Conservation (phyloP, 1,140 invertebrate species). For the Zaprionus capensis region DNA sequence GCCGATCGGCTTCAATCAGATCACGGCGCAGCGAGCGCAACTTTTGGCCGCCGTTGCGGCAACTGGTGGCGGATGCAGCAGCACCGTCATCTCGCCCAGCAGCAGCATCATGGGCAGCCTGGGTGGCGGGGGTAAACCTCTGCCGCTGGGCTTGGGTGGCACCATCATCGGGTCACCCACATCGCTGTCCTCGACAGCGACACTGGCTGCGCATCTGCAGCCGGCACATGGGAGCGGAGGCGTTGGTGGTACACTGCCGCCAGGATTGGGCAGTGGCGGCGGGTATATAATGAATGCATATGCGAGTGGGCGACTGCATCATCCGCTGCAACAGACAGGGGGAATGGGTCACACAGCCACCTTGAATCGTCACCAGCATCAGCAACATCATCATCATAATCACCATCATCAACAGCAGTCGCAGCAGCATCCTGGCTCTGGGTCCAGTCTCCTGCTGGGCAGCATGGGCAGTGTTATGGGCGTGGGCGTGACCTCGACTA, state of each 20-base stretch:
- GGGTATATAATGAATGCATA: constrained; percentile 75
- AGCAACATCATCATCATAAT: constrained; percentile 49
- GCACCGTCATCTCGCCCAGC: constrained; percentile 72
- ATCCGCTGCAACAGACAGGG: constrained; percentile 51
- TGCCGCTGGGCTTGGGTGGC: constrained; percentile 57
- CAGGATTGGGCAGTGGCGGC: constrained; percentile 74
- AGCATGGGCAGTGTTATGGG: constrained; percentile 71
- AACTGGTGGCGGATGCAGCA: constrained; percentile 71
- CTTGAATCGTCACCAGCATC: constrained; percentile 71
- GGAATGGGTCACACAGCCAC: constrained; percentile 56
- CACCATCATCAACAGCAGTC: constrained; percentile 56
- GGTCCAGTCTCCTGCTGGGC: constrained; percentile 70
- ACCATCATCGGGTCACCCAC: constrained; percentile 68
- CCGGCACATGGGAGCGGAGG: constrained; percentile 63
- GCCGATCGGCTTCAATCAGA: constrained; percentile 79
- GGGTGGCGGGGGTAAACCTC: constrained; percentile 36
- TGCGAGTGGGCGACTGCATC: constrained; percentile 60
- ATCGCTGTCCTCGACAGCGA: constrained; percentile 68
- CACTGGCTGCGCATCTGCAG: constrained; percentile 63
- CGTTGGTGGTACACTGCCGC: constrained; percentile 60
- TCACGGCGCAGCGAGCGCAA: constrained; percentile 72
- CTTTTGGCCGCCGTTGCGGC: constrained; percentile 70
- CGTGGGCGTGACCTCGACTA: constrained; percentile 64
- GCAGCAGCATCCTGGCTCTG: constrained; percentile 59
- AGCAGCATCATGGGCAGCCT: constrained; percentile 66